Evolutionary conservation across 2,888 invertebrate species (phyloP).

Genomic region (Cerceris rybyensis): DNA sequence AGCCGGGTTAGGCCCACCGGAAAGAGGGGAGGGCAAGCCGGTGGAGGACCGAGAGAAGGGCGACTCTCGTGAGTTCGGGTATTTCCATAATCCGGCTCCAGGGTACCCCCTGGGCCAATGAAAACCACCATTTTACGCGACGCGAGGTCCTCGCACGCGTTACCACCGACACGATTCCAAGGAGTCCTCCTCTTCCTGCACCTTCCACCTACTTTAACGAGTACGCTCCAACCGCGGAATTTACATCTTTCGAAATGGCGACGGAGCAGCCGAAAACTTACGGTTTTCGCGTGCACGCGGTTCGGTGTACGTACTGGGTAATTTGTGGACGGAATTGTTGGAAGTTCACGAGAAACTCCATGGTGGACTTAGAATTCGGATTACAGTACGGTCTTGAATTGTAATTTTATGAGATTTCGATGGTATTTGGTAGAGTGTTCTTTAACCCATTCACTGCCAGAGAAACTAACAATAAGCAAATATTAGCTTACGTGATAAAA

Average conservation of each 20-base stretch:
- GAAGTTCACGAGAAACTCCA: too few relatives aligned
- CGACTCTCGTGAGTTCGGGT: constrained; percentile 56
- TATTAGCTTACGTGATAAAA: too few relatives aligned
- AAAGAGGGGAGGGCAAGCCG: constrained; percentile 36
- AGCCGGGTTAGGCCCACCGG: constrained; percentile 70
- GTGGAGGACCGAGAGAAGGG: constrained; percentile 44
- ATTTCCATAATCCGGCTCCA: constrained; percentile 79
- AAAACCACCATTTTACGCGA: constrained; percentile 72
- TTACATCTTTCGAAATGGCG: constrained; percentile 32
- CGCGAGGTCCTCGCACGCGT: constrained; percentile 31
- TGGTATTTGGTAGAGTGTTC: too few relatives aligned
- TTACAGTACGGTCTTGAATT: too few relatives aligned
- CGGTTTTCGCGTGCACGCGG: neutral
- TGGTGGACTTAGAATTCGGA: too few relatives aligned
- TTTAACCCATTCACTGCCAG: too few relatives aligned
- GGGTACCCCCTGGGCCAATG: constrained; percentile 70
- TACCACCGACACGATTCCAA: constrained; percentile 18
- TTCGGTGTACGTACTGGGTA: neutral
- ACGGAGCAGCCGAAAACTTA: constrained; percentile 2
- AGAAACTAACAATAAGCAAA: too few relatives aligned
- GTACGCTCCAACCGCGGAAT: constrained; percentile 34
- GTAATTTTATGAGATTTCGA: too few relatives aligned
- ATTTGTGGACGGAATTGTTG: neutral
- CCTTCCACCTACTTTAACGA: constrained; percentile 49
- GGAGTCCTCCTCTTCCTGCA: constrained; percentile 19